Evolutionary conservation across 2,113 vertebrate genomes (phyloP), one percentile per base, ranked within the genome.

Genomic region (Aleadryas rufinucha): DNA sequence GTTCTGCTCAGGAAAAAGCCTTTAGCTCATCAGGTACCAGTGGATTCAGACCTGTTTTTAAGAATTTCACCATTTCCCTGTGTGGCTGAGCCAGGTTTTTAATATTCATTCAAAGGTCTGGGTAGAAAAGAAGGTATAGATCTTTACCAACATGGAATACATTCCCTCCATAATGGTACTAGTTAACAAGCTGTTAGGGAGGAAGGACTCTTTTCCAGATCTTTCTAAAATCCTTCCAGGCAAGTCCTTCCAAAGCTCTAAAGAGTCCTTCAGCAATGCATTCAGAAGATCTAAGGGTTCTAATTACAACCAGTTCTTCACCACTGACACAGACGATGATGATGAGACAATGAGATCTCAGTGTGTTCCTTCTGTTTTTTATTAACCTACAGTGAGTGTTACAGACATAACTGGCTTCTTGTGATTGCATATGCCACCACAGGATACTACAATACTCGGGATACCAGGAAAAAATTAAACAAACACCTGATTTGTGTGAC

Each of bases 221-320:
- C 27, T 94, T 94, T 87, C 52, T 88, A 20, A 57, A 53, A 33
- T 88, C 45, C 44, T 91, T 89, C 35, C 42, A 56, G 44, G 27
- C 30, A 82, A 56, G 49, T 76, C 4, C 22, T 85, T 80, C 39
- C 47, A 89, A 81, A 84, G 19, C 71, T 54, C 54, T 66, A 30
- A 56, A 79, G 33, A 89, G 76, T 75, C 35, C 21, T 89, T 65
- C 50, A 61, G 33, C 27, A 41, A 69, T 69, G 35, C 11, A 35
- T 53, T 83, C 64, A 70, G 76, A 92, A 92, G 66, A 66, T 65
- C 53, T 90, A 80, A 54, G 31, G 9, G 37, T 90, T 93, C 79
- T 92, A 86, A 93, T 95, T 95, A 78, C 41, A 90, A 50, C 33
- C 61, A 76, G 33, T 63, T 79, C 56, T 91, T 95, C 65, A 75